Conservation (phyloP, 2,113 vertebrate genomes). For the Myotis lucifugus region DNA sequence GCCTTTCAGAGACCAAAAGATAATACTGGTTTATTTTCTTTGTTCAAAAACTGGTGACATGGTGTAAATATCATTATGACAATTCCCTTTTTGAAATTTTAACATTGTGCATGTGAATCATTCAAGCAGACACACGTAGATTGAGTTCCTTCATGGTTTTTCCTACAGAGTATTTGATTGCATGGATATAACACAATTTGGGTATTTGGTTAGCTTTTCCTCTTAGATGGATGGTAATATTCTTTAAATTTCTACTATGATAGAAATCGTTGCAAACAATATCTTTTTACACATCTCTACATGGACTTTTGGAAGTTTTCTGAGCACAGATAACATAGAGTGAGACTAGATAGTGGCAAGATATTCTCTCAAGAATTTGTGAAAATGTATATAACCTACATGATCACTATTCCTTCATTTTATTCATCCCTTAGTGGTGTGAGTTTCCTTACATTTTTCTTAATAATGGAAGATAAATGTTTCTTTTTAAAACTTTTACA, state of each 20-base stretch:
- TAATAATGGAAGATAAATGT: not conserved
- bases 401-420: not conserved
- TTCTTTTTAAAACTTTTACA: not conserved
- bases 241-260: not conserved
- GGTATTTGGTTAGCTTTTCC: not conserved
- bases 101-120: not conserved
- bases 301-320: not conserved
- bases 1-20: not conserved
- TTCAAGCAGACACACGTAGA: not conserved
- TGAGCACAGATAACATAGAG: not conserved
- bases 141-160: not conserved
- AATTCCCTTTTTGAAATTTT: not conserved
- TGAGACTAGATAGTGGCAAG: not conserved
- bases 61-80: not conserved
- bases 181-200: not conserved
- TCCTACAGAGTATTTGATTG: not conserved
- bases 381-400: not conserved
- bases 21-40: not conserved
- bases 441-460: not conserved
- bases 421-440: not conserved
- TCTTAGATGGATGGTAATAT: not conserved
- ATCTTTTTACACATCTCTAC: not conserved
- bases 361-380: not conserved
- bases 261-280: not conserved
- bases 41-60: not conserved